Evolutionary conservation across 2,113 vertebrate genomes (phyloP).

Genomic region (Piprites chloris): DNA sequence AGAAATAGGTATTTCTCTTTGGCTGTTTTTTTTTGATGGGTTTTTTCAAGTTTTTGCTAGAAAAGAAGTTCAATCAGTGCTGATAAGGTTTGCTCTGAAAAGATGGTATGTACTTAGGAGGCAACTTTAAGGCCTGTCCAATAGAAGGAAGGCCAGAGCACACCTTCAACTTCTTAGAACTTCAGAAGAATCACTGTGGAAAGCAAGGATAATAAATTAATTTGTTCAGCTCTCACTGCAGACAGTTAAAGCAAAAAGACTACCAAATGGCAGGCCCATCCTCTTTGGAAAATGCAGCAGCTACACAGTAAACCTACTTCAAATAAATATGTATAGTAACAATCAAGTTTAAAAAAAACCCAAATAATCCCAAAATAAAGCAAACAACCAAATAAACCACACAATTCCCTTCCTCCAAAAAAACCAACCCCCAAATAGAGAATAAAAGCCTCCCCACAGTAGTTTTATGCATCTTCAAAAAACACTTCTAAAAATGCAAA

Average conservation of each 20-base stretch:
- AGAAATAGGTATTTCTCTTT: not conserved
- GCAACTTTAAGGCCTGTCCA: not conserved
- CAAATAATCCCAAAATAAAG: not conserved
- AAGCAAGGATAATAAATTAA: not conserved
- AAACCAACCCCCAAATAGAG: not conserved
- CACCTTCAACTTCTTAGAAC: not conserved
- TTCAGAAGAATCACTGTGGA: not conserved
- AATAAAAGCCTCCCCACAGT: accelerated
- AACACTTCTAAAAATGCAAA: not conserved
- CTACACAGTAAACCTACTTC: not conserved
- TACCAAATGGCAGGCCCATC: not conserved
- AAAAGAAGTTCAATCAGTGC: not conserved
- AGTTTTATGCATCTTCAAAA: not conserved
- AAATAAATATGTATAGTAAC: not conserved
- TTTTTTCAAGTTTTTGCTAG: not conserved
- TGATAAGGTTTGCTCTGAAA: not conserved
- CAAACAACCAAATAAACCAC: not conserved
- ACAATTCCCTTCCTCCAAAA: accelerated
- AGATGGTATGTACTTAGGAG: not conserved
- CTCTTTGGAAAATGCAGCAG: not conserved
- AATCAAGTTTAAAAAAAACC: accelerated
- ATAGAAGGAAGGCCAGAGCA: not conserved
- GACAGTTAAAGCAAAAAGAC: not conserved
- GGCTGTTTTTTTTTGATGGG: accelerated
- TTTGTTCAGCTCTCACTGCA: not conserved